Evolutionary conservation across 2,888 invertebrate genomes (phyloP).

Genomic region (Craniophora ligustri): DNA sequence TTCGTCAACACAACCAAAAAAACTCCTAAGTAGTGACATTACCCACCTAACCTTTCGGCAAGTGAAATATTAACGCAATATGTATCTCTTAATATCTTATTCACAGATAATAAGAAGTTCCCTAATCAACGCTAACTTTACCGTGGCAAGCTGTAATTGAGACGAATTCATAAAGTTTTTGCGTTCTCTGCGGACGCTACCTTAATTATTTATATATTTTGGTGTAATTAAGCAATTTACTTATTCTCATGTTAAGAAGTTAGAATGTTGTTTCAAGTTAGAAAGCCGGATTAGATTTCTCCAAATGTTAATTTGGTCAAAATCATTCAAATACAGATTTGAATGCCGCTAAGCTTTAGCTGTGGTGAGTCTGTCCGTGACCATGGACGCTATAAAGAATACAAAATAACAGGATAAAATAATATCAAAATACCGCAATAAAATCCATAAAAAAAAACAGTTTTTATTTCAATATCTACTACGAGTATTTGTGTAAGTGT

Average conservation of each 20-base stretch:
- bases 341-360: too few relatives aligned
- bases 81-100: conserved; percentile 13
- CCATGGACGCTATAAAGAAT: too few relatives aligned
- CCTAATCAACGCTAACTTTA: conserved; percentile 43
- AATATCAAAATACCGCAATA: too few relatives aligned
- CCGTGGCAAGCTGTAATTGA: conserved; percentile 42
- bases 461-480: too few relatives aligned
- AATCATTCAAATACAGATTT: too few relatives aligned
- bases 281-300: conserved; percentile 17
- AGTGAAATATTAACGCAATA: conserved; percentile 1
- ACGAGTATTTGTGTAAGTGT: too few relatives aligned
- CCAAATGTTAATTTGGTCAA: too few relatives aligned
- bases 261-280: conserved; percentile 15
- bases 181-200: conserved; percentile 34
- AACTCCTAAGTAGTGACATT: too few relatives aligned
- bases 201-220: conserved; percentile 47
- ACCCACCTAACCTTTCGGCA: neutral
- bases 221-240: conserved; percentile 42
- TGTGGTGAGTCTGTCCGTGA: too few relatives aligned
- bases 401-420: too few relatives aligned
- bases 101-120: conserved; percentile 33
- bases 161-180: conserved; percentile 50
- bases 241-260: conserved; percentile 23
- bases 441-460: too few relatives aligned
- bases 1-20: too few relatives aligned